Conservation (phyloP, 2,888 invertebrate species). For the Drosophila testacea region DNA sequence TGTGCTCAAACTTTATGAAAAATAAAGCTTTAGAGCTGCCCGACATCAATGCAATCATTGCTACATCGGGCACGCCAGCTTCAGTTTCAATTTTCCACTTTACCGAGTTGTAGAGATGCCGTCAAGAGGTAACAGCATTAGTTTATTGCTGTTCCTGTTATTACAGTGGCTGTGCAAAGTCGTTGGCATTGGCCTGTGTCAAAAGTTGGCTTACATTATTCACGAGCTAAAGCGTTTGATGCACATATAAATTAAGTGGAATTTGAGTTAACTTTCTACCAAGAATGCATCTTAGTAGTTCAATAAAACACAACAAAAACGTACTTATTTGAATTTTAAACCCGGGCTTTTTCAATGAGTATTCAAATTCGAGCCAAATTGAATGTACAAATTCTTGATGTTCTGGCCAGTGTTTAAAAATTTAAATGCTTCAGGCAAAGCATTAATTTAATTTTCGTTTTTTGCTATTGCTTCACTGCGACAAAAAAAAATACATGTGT, state of each 20-base stretch:
- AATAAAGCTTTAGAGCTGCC: constrained; percentile 12
- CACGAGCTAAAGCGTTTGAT: constrained; percentile 54
- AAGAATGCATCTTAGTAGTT: not conserved
- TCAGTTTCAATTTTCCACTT: constrained; percentile 69
- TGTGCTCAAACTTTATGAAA: not conserved
- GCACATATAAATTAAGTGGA: constrained; percentile 58
- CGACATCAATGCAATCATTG: constrained; percentile 15
- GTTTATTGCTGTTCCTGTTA: not conserved
- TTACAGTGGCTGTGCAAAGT: not conserved
- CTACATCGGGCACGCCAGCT: constrained; percentile 48
- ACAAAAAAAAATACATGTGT: too few species aligned
- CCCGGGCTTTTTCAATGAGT: too few species aligned
- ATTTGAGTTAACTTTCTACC: constrained; percentile 50
- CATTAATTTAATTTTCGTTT: too few species aligned
- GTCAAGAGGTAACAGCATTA: constrained; percentile 30
- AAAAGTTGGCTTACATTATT: constrained; percentile 59
- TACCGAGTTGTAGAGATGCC: constrained; percentile 38
- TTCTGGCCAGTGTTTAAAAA: too few species aligned
- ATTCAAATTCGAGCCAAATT: too few species aligned
- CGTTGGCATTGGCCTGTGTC: constrained; percentile 26
- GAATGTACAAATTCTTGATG: too few species aligned
- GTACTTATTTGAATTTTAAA: too few species aligned
- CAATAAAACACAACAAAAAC: too few species aligned
- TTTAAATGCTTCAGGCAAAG: too few species aligned
- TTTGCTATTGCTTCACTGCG: too few species aligned